These are phyloP conservation scores for Sandelia bainsii DNA, from an alignment of 2,797 vertebrate species.

Conservation along the genomic window DNA sequence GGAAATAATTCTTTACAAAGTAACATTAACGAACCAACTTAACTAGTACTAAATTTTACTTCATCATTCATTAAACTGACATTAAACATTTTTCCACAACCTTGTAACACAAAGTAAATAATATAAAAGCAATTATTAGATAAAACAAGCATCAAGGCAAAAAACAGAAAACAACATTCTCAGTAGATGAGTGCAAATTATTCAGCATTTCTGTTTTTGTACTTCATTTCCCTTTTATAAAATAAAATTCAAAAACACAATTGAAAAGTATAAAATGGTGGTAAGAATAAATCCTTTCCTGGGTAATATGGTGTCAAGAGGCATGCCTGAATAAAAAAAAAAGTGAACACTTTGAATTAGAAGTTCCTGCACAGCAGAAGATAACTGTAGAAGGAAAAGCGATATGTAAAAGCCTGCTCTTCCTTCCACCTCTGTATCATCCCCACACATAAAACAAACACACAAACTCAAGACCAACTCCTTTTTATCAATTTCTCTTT, in stretches of 20 bases:
- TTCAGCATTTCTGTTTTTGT: constrained; percentile 27
- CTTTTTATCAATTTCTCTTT: background rate
- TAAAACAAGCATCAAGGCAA: constrained; percentile 40
- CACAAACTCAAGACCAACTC: background rate
- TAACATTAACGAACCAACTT: constrained; percentile 18
- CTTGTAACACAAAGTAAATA: constrained; percentile 36
- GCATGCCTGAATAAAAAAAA: constrained; percentile 76
- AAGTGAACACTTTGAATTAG: constrained; percentile 63
- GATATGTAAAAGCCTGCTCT: constrained; percentile 45
- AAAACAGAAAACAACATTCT: constrained; percentile 45
- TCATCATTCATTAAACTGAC: constrained; percentile 21
- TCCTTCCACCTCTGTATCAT: constrained; percentile 58
- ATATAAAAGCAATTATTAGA: constrained; percentile 55
- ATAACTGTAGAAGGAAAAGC: constrained; percentile 76
- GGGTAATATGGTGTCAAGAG: constrained; percentile 69
- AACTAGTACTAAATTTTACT: constrained; percentile 13
- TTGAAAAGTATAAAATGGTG: constrained; percentile 43
- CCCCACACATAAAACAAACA: constrained; percentile 15
- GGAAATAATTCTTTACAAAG: constrained; percentile 33
- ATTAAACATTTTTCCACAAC: constrained; percentile 9
- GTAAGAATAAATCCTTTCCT: constrained; percentile 47
- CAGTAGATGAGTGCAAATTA: constrained; percentile 76
- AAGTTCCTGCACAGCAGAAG: constrained; percentile 95
- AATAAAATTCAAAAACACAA: constrained; percentile 37
- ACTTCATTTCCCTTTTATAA: constrained; percentile 41